Percentiles rank a stretch among this genome's conserved stretches.
Evolutionary conservation across 2,797 vertebrate species (phyloP).

Genomic region (Sciurus carolinensis): DNA sequence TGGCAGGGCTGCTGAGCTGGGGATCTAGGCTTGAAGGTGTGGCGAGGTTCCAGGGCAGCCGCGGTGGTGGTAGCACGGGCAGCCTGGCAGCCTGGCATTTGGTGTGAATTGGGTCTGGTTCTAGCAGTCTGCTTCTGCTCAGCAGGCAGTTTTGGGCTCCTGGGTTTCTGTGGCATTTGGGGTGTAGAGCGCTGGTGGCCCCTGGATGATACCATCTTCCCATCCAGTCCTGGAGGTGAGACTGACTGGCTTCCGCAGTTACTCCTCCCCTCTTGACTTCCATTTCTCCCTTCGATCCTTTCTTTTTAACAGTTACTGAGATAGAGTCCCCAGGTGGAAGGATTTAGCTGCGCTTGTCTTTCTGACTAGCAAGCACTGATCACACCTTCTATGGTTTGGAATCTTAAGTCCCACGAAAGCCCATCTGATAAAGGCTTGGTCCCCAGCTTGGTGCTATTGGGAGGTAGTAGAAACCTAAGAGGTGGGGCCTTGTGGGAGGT

Average conservation of each 20-base stretch:
- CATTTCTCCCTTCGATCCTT: background rate
- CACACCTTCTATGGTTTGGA: too few relatives aligned
- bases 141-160: background rate
- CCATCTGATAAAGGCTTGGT: background rate
- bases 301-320: background rate
- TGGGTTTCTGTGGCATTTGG: background rate
- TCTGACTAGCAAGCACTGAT: background rate
- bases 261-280: background rate
- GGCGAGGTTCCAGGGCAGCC: background rate
- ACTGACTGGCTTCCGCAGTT: background rate
- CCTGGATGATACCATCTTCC: background rate
- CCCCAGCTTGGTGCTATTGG: too few relatives aligned
- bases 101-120: rapidly evolving
- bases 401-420: too few relatives aligned
- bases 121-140: background rate
- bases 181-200: too few relatives aligned
- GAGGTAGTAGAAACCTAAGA: too few relatives aligned
- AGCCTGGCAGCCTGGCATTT: background rate
- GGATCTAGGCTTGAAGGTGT: background rate
- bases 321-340: background rate
- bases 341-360: background rate
- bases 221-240: background rate
- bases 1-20: background rate
- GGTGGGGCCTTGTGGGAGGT: background rate
- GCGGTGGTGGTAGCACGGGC: rapidly evolving